Percentiles rank a stretch among this genome's conserved stretches.
phyloP scores from a whole-genome alignment of 2,113 vertebrate species.

The Malurus elegans region DNA sequence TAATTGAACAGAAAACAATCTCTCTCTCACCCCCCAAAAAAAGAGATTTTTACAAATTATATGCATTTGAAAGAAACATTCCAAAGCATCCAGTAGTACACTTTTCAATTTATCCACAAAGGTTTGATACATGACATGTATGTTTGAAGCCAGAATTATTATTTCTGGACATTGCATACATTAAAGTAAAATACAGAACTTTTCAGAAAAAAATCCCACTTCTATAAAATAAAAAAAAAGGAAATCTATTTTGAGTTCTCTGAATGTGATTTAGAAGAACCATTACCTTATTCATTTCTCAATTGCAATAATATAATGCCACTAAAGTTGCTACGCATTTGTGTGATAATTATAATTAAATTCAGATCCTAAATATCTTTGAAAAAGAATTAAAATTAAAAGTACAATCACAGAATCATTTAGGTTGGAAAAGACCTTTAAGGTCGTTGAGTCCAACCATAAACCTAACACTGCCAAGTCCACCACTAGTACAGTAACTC shows the following conservation, averaged over 20 bases:
- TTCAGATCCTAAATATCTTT: neutral
- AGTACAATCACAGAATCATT: neutral
- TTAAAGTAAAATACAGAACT: neutral
- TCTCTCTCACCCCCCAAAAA: neutral
- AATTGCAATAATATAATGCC: neutral
- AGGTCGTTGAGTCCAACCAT: neutral
- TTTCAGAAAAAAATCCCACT: neutral
- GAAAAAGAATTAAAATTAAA: neutral
- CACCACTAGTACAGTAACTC: neutral
- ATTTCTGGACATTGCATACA: neutral
- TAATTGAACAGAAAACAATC: neutral
- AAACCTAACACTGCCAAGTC: neutral
- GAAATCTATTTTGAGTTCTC: neutral
- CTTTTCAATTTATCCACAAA: neutral
- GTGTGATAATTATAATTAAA: neutral
- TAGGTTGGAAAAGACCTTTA: neutral
- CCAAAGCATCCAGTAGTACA: neutral
- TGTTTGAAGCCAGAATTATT: neutral
- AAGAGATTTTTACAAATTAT: neutral
- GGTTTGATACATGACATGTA: neutral
- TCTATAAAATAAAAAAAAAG: neutral
- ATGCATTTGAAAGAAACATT: neutral
- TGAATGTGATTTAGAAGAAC: neutral
- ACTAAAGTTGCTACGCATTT: neutral
- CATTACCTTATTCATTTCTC: neutral